phyloP scores from a whole-genome alignment of 1,140 invertebrate genomes.

The Micrasema longulum region DNA sequence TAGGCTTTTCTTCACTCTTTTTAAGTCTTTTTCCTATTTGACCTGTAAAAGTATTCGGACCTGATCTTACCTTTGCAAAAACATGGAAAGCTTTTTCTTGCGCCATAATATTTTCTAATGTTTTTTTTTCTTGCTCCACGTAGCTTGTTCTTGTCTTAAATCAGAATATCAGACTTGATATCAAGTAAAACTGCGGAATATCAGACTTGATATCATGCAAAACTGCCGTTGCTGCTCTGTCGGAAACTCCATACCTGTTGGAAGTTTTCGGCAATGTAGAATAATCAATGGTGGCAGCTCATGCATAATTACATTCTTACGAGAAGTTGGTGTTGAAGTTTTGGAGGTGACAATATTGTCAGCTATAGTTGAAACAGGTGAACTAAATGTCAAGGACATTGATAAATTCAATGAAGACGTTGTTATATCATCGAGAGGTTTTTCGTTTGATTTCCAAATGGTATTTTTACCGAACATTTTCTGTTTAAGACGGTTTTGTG shows the following conservation, averaged over 20 bases:
- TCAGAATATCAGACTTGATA: slow-evolving; percentile 44
- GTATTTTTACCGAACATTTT: too few species aligned
- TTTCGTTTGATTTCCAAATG: too few species aligned
- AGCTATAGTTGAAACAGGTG: slow-evolving; percentile 10
- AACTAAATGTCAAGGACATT: slow-evolving; percentile 1
- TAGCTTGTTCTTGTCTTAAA: slow-evolving; percentile 56
- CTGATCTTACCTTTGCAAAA: slow-evolving; percentile 54
- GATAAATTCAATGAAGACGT: not conserved
- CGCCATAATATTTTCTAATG: slow-evolving; percentile 39
- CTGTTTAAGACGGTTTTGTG: too few species aligned
- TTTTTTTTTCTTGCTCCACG: slow-evolving; percentile 53
- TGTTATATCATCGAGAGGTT: not conserved
- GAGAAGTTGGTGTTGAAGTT: slow-evolving; percentile 9
- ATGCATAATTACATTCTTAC: slow-evolving; percentile 21
- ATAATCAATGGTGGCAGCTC: slow-evolving; percentile 29
- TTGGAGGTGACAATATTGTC: slow-evolving; percentile 32
- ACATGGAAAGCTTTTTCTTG: too few species aligned
- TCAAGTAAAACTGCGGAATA: slow-evolving; percentile 53
- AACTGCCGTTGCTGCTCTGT: slow-evolving; percentile 56
- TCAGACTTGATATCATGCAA: slow-evolving; percentile 50
- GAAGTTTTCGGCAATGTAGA: slow-evolving; percentile 49
- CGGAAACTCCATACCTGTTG: slow-evolving; percentile 53
- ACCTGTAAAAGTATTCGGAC: slow-evolving; percentile 55
- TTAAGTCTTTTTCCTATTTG: slow-evolving; percentile 55
- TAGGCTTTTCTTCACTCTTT: too few species aligned